Conservation (phyloP, 2,888 invertebrate genomes). For the Polymixis lichenea region DNA sequence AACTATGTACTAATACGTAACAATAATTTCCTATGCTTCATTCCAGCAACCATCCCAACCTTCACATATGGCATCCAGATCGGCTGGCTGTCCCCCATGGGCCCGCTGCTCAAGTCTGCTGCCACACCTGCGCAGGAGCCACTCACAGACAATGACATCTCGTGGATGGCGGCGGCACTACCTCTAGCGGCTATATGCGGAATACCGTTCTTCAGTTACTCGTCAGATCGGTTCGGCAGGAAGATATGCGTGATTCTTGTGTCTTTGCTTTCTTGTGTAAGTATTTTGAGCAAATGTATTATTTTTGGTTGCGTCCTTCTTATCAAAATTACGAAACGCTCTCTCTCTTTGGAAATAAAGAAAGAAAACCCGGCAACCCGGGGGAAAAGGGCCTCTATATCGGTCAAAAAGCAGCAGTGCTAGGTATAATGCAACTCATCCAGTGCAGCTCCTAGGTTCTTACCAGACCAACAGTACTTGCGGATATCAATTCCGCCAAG, state of each 20-base stretch:
- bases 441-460: no score
- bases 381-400: neutral
- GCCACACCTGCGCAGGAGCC: slow-evolving; percentile 75
- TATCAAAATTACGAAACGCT: neutral
- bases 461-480: neutral
- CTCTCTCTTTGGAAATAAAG: no score
- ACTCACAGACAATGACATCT: slow-evolving; percentile 79
- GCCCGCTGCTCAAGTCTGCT: slow-evolving; percentile 81
- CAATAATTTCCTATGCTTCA: neutral
- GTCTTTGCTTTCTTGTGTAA: slow-evolving; percentile 87
- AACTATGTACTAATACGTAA: neutral
- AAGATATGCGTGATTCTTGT: slow-evolving; percentile 87
- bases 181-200: slow-evolving; percentile 87
- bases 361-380: neutral
- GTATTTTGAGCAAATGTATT: slow-evolving; percentile 62
- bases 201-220: slow-evolving; percentile 87
- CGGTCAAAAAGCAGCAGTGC: neutral
- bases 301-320: neutral
- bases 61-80: slow-evolving; percentile 88
- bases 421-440: neutral
- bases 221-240: slow-evolving; percentile 86
- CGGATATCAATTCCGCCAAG: neutral
- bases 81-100: slow-evolving; percentile 89
- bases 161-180: slow-evolving; percentile 89
- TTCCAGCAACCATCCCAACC: slow-evolving; percentile 87